Evolutionary conservation across 1,140 invertebrate genomes (phyloP).

Genomic region (Matsumurasca onukii): DNA sequence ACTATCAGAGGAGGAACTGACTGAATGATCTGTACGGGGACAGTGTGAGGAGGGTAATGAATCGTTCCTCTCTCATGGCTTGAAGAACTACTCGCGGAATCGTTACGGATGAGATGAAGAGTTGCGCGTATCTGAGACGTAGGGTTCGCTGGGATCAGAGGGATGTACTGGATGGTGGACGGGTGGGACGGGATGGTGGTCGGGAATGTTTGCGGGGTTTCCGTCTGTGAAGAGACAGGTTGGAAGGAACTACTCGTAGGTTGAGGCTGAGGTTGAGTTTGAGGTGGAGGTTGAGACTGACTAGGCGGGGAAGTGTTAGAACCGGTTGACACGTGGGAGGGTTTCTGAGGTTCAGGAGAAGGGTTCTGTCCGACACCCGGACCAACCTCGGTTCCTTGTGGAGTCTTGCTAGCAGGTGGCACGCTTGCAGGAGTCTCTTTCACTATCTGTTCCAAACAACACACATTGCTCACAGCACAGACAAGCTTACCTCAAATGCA

Average conservation of each 20-base stretch:
- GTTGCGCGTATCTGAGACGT: conserved; percentile 33
- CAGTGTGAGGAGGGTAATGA: conserved; percentile 42
- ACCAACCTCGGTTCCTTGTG: conserved; percentile 15
- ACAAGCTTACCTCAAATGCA: neutral
- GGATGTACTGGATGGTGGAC: conserved; percentile 43
- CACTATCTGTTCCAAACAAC: conserved; percentile 11
- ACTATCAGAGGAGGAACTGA: conserved; percentile 42
- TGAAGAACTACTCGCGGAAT: conserved; percentile 33
- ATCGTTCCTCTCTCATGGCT: conserved; percentile 38
- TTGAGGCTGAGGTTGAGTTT: conserved; percentile 37
- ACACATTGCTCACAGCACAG: neutral
- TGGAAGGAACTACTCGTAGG: conserved; percentile 37
- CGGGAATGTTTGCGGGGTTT: conserved; percentile 42
- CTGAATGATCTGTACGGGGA: conserved; percentile 42
- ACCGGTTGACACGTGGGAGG: conserved; percentile 38
- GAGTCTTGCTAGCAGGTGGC: neutral
- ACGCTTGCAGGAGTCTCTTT: conserved; percentile 2
- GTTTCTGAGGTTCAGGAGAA: conserved; percentile 42
- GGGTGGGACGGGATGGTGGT: conserved; percentile 43
- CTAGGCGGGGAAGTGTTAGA: conserved; percentile 38
- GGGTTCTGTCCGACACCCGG: conserved; percentile 10
- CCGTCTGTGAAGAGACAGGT: conserved; percentile 33
- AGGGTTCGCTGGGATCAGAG: conserved; percentile 31
- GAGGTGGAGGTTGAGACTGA: conserved; percentile 33
- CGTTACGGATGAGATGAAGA: conserved; percentile 35